Conservation (phyloP, 2,797 vertebrate genomes). For the Mormyrops boulengeri region DNA sequence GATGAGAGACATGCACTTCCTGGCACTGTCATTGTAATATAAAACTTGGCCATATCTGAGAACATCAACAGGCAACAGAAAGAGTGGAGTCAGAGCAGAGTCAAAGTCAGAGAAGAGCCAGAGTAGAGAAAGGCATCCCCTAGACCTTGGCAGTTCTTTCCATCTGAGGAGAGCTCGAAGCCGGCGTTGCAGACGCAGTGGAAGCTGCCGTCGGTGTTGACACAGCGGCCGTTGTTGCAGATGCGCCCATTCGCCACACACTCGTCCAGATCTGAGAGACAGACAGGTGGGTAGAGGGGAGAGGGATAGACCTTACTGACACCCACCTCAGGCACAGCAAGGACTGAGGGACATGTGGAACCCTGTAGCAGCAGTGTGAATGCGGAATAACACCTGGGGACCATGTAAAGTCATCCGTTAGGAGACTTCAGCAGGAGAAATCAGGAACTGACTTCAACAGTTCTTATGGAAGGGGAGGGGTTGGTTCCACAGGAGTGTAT, state of each 20-base stretch:
- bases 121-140: neutral
- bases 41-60: neutral
- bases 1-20: neutral
- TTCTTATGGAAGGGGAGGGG: neutral
- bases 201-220: conserved; percentile 95
- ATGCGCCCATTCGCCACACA: conserved; percentile 80
- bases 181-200: conserved; percentile 96
- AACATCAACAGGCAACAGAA: neutral
- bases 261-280: conserved; percentile 81
- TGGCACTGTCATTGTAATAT: neutral
- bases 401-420: neutral
- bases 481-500: neutral
- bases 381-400: neutral
- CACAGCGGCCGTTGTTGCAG: conserved; percentile 91
- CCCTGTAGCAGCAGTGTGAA: neutral
- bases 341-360: neutral
- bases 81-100: neutral
- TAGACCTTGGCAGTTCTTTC: conserved; percentile 91
- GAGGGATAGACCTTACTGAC: neutral
- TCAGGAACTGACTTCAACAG: neutral
- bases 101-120: neutral
- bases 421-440: neutral
- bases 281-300: neutral
- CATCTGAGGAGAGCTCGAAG: conserved; percentile 81
- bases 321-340: neutral